phyloP scores from a whole-genome alignment of 1,140 invertebrate genomes.

The Bicyclus anynana region DNA sequence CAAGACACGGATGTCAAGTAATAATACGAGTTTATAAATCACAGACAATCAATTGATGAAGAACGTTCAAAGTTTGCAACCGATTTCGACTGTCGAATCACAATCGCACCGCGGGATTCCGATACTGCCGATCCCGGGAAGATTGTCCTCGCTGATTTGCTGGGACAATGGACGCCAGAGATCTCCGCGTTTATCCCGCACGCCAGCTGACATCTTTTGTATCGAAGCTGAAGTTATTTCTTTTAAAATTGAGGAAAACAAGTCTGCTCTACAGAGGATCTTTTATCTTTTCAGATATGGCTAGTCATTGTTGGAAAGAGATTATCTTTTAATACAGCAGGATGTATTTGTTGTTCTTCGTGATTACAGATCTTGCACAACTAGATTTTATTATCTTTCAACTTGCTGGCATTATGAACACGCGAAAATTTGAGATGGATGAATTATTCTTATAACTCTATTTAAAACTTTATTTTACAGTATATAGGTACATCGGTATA shows the following conservation, averaged over 20 bases:
- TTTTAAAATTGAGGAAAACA: slow-evolving; percentile 21
- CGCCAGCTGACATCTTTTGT: slow-evolving; percentile 52
- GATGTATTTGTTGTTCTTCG: neutral
- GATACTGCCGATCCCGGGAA: slow-evolving; percentile 36
- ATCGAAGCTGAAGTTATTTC: slow-evolving; percentile 39
- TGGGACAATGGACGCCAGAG: slow-evolving; percentile 47
- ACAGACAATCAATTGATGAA: neutral
- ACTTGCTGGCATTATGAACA: no score
- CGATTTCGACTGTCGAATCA: slow-evolving; percentile 9
- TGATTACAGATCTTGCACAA: neutral
- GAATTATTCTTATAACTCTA: no score
- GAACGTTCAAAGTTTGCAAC: neutral
- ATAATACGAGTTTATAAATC: no score
- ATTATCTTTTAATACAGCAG: slow-evolving; percentile 7
- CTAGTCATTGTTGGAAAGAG: slow-evolving; percentile 2
- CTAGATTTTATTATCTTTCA: no score
- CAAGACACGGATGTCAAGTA: no score
- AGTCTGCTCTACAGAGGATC: slow-evolving; percentile 6
- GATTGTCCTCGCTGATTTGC: slow-evolving; percentile 57
- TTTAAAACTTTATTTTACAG: no score
- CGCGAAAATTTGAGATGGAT: no score
- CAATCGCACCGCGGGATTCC: slow-evolving; percentile 23
- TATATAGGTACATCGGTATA: no score
- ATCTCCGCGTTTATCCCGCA: slow-evolving; percentile 43
- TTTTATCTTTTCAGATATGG: slow-evolving; percentile 9